phyloP scores from a whole-genome alignment of 2,113 vertebrate species.

The Pedetes capensis region DNA sequence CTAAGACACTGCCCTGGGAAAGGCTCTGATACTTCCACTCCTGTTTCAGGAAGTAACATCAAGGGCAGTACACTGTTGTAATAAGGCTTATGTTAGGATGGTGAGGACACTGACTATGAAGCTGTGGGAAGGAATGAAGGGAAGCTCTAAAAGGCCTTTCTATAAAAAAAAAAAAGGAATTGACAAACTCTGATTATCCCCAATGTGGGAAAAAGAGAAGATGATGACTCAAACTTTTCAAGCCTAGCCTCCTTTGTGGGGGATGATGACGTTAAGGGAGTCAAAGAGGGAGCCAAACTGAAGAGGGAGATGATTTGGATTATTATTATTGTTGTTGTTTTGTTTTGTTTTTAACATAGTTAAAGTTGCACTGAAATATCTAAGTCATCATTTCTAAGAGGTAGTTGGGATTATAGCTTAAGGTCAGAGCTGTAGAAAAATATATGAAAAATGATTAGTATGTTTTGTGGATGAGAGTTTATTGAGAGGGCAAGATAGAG shows the following conservation, averaged over 20 bases:
- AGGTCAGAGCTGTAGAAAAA: neutral
- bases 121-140: neutral
- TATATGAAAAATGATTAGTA: neutral
- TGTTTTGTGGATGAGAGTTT: neutral
- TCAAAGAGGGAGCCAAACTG: neutral
- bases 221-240: neutral
- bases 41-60: neutral
- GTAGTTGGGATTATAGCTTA: neutral
- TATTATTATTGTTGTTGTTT: neutral
- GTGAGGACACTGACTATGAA: neutral
- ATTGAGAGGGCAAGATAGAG: neutral
- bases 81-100: neutral
- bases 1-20: neutral
- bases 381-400: neutral
- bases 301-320: neutral
- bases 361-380: neutral
- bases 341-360: neutral
- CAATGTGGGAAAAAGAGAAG: neutral
- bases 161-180: neutral
- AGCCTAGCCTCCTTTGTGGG: neutral
- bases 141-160: slow-evolving; percentile 6
- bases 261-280: neutral
- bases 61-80: neutral
- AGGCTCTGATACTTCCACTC: neutral
- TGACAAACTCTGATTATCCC: neutral